Percentiles rank a stretch among this genome's conserved stretches.
Conservation (phyloP, 2,888 invertebrate genomes). For the Tanytarsus gracilentus region DNA sequence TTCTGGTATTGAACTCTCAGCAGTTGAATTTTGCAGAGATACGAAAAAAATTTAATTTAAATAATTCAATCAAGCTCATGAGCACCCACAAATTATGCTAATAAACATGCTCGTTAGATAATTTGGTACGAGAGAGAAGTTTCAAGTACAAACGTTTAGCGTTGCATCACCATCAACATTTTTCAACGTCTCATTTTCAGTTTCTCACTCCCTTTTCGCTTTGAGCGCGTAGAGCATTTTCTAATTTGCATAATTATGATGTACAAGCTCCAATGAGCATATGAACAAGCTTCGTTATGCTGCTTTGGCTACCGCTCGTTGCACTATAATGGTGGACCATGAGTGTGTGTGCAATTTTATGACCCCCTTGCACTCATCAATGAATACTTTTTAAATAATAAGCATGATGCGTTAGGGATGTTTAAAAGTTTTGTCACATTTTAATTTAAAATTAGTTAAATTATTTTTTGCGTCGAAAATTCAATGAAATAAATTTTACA, state of each 20-base stretch:
- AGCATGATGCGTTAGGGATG: no score
- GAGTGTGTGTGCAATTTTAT: no score
- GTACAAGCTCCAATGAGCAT: conserved; percentile 5
- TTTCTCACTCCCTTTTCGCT: conserved; percentile 21
- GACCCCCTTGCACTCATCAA: no score
- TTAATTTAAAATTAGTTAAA: no score
- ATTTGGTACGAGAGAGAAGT: no score
- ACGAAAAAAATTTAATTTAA: not conserved
- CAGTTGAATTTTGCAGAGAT: not conserved
- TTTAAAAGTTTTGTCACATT: no score
- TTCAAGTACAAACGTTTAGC: conserved; percentile 22
- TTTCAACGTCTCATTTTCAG: not conserved
- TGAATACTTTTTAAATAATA: no score
- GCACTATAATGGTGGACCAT: not conserved
- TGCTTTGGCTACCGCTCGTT: not conserved
- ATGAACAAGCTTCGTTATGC: not conserved
- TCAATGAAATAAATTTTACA: no score
- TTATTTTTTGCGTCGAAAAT: no score
- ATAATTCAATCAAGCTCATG: no score
- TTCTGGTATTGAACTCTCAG: conserved; percentile 7
- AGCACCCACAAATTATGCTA: conserved; percentile 28
- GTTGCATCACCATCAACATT: conserved; percentile 17
- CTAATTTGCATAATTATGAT: conserved; percentile 29
- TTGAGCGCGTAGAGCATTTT: not conserved
- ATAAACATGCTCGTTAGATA: conserved; percentile 27